Percentiles rank a stretch among this genome's conserved stretches.
Conservation (phyloP, 2,797 vertebrate species). For the Mycteria americana region DNA sequence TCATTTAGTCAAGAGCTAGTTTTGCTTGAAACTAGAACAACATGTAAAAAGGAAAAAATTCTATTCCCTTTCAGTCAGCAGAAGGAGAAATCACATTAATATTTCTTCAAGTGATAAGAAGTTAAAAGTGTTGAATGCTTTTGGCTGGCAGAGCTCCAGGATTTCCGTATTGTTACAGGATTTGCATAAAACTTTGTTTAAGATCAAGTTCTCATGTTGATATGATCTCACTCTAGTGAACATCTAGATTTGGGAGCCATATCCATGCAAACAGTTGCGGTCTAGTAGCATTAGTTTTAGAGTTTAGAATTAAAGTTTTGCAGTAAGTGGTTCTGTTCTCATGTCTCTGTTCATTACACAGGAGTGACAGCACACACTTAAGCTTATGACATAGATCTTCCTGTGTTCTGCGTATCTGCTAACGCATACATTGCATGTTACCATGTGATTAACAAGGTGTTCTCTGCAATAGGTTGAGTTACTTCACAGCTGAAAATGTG, state of each 20-base stretch:
- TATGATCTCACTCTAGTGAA: background rate
- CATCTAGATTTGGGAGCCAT: background rate
- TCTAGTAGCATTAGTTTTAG: background rate
- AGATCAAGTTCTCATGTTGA: slow-evolving; percentile 23
- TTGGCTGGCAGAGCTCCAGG: background rate
- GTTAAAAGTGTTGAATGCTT: background rate
- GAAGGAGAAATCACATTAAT: background rate
- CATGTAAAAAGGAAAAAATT: background rate
- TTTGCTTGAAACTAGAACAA: background rate
- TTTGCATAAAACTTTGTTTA: slow-evolving; percentile 18
- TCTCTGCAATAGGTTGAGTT: background rate
- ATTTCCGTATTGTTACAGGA: background rate
- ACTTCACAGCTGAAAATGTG: background rate
- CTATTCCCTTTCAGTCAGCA: background rate
- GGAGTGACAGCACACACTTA: background rate
- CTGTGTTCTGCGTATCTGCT: background rate
- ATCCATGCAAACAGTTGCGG: background rate
- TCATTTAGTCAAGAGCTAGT: background rate
- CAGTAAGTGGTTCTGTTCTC: background rate
- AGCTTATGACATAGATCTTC: background rate
- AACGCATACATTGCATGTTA: background rate
- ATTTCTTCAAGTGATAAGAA: background rate
- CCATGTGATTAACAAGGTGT: background rate
- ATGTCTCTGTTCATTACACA: rapidly evolving
- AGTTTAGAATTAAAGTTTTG: background rate